Evolutionary conservation across 2,888 invertebrate species (phyloP).

Genomic region (Apamea monoglypha): DNA sequence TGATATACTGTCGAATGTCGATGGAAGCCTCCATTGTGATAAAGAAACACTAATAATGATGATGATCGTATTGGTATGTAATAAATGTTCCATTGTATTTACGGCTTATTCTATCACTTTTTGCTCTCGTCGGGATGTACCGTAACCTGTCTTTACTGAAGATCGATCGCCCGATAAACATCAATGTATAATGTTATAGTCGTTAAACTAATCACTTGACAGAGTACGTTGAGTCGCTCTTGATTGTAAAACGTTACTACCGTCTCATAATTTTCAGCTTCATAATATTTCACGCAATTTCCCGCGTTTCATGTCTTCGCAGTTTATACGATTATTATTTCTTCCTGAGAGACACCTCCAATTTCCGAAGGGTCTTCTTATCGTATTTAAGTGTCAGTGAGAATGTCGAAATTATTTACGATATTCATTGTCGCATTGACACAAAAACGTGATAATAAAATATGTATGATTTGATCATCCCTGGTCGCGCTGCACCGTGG

Average conservation of each 20-base stretch:
- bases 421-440: conserved; percentile 68
- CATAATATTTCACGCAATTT: conserved; percentile 62
- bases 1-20: conserved; percentile 55
- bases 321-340: conserved; percentile 54
- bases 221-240: conserved; percentile 15
- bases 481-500: conserved; percentile 46
- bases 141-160: conserved; percentile 60
- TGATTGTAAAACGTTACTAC: conserved; percentile 57
- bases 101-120: conserved; percentile 61
- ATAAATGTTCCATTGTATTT: conserved; percentile 70
- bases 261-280: conserved; percentile 62
- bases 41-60: conserved; percentile 52
- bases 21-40: conserved; percentile 40
- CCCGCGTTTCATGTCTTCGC: conserved; percentile 54
- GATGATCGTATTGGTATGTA: conserved; percentile 52
- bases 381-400: conserved; percentile 47
- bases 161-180: conserved; percentile 55
- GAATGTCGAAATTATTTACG: conserved; percentile 60
- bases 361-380: conserved; percentile 49
- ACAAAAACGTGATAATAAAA: conserved; percentile 74
- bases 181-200: conserved; percentile 30
- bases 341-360: conserved; percentile 29
- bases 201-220: conserved; percentile 46
- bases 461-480: conserved; percentile 68
- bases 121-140: conserved; percentile 61